Percentiles rank a stretch among this genome's conserved stretches.
phyloP scores from a whole-genome alignment of 2,113 vertebrate genomes.

The Sarotherodon lohbergeri region DNA sequence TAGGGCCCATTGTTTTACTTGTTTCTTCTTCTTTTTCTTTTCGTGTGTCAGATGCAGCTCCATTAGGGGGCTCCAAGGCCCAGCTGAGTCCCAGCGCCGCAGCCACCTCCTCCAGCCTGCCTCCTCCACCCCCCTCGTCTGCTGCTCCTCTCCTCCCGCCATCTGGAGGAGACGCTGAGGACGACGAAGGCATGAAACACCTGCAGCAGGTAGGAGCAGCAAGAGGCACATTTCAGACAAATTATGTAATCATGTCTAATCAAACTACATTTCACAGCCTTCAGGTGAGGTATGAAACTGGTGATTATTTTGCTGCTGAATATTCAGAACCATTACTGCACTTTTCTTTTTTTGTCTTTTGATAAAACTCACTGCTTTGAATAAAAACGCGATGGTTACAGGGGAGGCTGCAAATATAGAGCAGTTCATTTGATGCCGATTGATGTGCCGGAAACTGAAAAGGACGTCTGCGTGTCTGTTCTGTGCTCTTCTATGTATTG shows the following conservation, averaged over 20 bases:
- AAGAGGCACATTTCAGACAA: not conserved
- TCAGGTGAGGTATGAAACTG: not conserved
- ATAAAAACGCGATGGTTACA: not conserved
- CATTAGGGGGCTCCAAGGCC: slow-evolving; percentile 55
- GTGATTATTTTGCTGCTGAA: not conserved
- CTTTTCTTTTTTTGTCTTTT: not conserved
- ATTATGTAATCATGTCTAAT: not conserved
- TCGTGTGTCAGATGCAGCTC: slow-evolving; percentile 38
- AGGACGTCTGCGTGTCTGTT: not conserved
- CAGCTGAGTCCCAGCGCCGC: slow-evolving; percentile 59
- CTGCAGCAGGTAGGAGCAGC: slow-evolving; percentile 81
- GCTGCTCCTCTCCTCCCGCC: slow-evolving; percentile 72
- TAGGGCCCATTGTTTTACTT: slow-evolving; percentile 19
- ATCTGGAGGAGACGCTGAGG: slow-evolving; percentile 80
- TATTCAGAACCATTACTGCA: not conserved
- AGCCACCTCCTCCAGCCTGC: slow-evolving; percentile 58
- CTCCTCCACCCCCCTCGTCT: slow-evolving; percentile 74
- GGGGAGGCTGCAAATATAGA: not conserved
- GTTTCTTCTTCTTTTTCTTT: not conserved
- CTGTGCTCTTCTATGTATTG: not conserved
- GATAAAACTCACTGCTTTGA: not conserved
- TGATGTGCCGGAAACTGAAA: not conserved
- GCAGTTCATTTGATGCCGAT: not conserved
- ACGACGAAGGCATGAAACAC: slow-evolving; percentile 91
- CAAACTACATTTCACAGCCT: not conserved